These are phyloP conservation scores for Melanostigma gelatinosum DNA, from an alignment of 2,113 vertebrate species.

Conservation along the genomic window DNA sequence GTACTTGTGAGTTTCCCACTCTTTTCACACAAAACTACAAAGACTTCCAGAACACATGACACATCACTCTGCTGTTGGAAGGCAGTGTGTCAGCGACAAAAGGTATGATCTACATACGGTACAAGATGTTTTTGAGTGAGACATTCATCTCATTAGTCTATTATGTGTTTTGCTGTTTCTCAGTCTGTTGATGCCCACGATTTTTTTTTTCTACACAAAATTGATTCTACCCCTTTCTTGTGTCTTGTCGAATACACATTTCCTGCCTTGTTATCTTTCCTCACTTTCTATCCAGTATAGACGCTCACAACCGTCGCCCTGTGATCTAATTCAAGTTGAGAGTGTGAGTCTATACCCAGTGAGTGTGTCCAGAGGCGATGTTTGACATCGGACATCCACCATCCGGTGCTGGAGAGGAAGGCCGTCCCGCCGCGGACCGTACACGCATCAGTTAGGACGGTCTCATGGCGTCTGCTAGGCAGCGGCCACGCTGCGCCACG, in stretches of 20 bases:
- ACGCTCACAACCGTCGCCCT: conserved; percentile 10
- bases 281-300: not conserved
- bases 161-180: not conserved
- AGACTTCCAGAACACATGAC: conserved; percentile 18
- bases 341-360: not conserved
- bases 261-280: not conserved
- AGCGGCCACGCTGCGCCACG: conserved; percentile 67
- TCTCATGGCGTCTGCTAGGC: conserved; percentile 67
- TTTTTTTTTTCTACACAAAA: not conserved
- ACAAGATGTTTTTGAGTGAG: conserved; percentile 12
- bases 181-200: not conserved
- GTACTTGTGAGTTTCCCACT: conserved; percentile 42
- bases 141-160: not conserved
- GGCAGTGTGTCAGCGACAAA: conserved; percentile 7
- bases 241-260: not conserved
- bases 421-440: conserved; percentile 57
- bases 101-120: not conserved
- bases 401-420: conserved; percentile 60
- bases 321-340: conserved; percentile 36
- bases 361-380: conserved; percentile 45
- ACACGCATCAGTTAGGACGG: conserved; percentile 63
- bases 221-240: not conserved
- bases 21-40: conserved; percentile 2
- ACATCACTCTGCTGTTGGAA: conserved; percentile 17
- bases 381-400: conserved; percentile 54